These are phyloP conservation scores for Capreolus pygargus DNA, from an alignment of 2,113 vertebrate genomes.

Conservation along the genomic window DNA sequence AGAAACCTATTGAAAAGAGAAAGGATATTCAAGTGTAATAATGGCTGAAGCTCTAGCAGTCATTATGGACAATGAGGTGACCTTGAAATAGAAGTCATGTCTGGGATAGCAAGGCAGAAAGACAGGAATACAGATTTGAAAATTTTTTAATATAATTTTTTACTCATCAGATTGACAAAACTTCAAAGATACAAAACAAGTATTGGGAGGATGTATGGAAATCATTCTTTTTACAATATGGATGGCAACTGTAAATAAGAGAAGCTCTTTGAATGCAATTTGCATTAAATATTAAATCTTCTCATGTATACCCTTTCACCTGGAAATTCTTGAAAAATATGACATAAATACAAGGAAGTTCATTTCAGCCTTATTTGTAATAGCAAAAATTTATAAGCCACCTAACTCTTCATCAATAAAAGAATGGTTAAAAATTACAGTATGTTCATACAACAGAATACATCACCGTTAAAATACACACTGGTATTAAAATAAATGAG, in stretches of 20 bases:
- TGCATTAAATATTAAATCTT: not conserved
- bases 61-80: not conserved
- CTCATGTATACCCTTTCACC: not conserved
- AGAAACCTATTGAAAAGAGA: not conserved
- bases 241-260: not conserved
- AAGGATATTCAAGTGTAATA: not conserved
- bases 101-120: not conserved
- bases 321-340: not conserved
- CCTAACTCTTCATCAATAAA: not conserved
- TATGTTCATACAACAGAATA: not conserved
- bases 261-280: not conserved
- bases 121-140: not conserved
- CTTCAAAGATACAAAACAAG: not conserved
- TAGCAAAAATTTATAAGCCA: not conserved
- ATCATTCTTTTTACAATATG: not conserved
- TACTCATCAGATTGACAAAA: not conserved
- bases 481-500: not conserved
- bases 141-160: not conserved
- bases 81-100: not conserved
- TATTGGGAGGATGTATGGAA: not conserved
- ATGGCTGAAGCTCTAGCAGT: not conserved
- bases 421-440: not conserved
- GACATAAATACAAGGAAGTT: not conserved
- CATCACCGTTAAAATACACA: not conserved
- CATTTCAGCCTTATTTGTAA: not conserved